Conservation (phyloP, 2,888 invertebrate species). For the Troilus luridus region DNA sequence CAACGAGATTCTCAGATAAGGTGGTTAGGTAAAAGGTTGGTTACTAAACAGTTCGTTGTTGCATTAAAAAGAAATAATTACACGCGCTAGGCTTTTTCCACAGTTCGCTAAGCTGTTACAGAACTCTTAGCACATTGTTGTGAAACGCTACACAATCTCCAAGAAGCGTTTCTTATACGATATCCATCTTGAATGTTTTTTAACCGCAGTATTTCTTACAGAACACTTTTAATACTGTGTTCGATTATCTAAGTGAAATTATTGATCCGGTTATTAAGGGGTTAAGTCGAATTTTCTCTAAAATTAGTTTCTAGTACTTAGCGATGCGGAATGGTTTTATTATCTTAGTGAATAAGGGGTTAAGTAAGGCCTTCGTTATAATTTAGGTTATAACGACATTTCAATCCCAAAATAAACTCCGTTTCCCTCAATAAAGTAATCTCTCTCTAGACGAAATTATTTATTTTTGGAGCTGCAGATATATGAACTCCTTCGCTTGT, state of each 20-base stretch:
- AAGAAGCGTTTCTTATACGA: background rate
- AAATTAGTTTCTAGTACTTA: too few relatives aligned
- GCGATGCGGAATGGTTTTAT: too few relatives aligned
- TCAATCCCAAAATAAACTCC: too few relatives aligned
- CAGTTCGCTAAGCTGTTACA: background rate
- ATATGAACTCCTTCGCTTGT: too few relatives aligned
- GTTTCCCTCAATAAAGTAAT: too few relatives aligned
- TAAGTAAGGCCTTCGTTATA: too few relatives aligned
- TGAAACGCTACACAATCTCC: background rate
- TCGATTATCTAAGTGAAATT: background rate
- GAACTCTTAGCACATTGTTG: constrained; percentile 1
- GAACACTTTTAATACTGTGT: background rate
- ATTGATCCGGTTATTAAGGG: too few relatives aligned
- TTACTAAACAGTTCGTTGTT: background rate
- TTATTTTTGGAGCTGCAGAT: too few relatives aligned
- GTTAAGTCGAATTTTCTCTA: too few relatives aligned
- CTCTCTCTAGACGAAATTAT: too few relatives aligned
- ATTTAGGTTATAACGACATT: too few relatives aligned
- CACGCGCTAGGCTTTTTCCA: constrained; percentile 18
- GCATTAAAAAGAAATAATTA: constrained; percentile 25
- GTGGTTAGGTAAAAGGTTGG: background rate
- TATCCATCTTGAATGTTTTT: background rate
- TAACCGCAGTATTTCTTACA: background rate
- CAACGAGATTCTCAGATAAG: background rate
- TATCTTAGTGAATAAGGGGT: too few relatives aligned